phyloP scores from a whole-genome alignment of 2,113 vertebrate species.

The Pyxicephalus adspersus region DNA sequence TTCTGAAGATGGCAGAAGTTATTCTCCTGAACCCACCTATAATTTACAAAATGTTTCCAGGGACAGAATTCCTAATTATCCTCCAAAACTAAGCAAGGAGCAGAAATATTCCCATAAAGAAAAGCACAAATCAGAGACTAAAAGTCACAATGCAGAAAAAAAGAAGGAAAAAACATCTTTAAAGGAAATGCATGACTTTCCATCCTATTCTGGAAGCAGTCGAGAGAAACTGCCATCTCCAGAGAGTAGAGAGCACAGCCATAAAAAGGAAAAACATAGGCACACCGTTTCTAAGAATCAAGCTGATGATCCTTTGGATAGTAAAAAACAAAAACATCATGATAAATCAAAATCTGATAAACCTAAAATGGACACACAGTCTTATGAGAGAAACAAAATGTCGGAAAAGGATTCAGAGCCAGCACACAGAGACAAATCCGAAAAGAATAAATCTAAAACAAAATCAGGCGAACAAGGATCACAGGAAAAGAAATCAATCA shows the following conservation, averaged over 20 bases:
- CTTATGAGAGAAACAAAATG: slow-evolving; percentile 62
- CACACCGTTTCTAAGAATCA: slow-evolving; percentile 47
- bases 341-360: slow-evolving; percentile 75
- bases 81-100: slow-evolving; percentile 72
- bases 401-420: slow-evolving; percentile 61
- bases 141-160: slow-evolving; percentile 58
- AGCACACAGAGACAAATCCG: slow-evolving; percentile 69
- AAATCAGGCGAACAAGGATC: slow-evolving; percentile 48
- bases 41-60: slow-evolving; percentile 74
- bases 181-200: slow-evolving; percentile 68
- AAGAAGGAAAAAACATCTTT: slow-evolving; percentile 64
- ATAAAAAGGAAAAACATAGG: slow-evolving; percentile 71
- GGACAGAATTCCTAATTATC: slow-evolving; percentile 68
- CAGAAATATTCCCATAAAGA: slow-evolving; percentile 76
- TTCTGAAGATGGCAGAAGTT: slow-evolving; percentile 74
- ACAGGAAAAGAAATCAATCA: slow-evolving; percentile 60
- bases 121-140: slow-evolving; percentile 64
- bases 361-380: slow-evolving; percentile 62
- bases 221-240: slow-evolving; percentile 67
- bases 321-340: slow-evolving; percentile 67
- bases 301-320: slow-evolving; percentile 63
- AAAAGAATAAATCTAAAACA: slow-evolving; percentile 64
- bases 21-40: slow-evolving; percentile 76
- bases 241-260: slow-evolving; percentile 43
- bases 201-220: slow-evolving; percentile 42